Base-by-base conservation (phyloP, 2,888 invertebrate species). In the Nesidiocoris tenuis region DNA sequence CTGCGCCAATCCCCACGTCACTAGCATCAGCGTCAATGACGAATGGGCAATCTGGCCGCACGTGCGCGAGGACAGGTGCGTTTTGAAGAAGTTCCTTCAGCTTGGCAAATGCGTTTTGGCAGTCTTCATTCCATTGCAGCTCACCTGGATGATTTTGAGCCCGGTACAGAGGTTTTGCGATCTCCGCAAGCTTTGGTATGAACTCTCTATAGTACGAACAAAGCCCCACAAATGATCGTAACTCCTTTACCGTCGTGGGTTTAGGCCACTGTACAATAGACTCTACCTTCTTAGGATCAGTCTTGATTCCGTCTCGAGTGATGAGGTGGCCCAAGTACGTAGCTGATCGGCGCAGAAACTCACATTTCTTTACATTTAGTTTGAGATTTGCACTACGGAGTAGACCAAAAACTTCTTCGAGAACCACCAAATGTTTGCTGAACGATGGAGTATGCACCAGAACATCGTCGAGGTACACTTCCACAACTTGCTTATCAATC, bases 11-110 rank as follows among this genome's bases (percentile, higher is more conserved):
- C 3, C 56, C 55, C 9, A 56, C 18, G 21, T 68, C 21, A 56
- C 55, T 56, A 2, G 68, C 55, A 56, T 68, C 68, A 3, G 68
- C 68, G 22, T 68, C 68, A 1, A 68, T 18, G 0, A 68, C 22
- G 18, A 68, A 68, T 18, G 18, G n/a, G 5, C 1, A n/a, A n/a
- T 1, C 56, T 12, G 16, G 16, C 57, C 22, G 56, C 12, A 23
- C 18, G 22, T 68, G 56, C 12, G 55, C 55, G 5, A 68, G 57
- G 5, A 56, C 63, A 3, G 19, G 63, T 3, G 3, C 63, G 5
- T 2, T 19, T 19, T 18, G 3, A 5, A 61, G 16, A 2, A 2
- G 2, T 5, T 2, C 19, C 19, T 61, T 61, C n/a, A 61, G 18
- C 9, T n/a, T 3, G 3, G 2, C 22, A 61, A 5, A 61, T 3